Conservation (phyloP, 2,113 vertebrate genomes). For the Ctenomys sociabilis region DNA sequence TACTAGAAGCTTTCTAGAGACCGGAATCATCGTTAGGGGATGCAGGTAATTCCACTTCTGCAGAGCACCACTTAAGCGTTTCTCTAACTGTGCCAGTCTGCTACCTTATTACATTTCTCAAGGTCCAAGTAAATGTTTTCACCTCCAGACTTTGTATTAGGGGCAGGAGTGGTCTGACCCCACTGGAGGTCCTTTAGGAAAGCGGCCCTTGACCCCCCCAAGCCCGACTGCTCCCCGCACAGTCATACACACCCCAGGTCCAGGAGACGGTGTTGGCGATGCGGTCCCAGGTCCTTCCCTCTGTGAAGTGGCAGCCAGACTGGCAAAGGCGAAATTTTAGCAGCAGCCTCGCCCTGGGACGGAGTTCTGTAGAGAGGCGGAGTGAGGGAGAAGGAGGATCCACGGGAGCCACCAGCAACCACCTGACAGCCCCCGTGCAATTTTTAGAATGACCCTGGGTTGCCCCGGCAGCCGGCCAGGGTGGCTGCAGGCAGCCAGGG, state of each 20-base stretch:
- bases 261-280: constrained; percentile 44
- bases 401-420: constrained; percentile 73
- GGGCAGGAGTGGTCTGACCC: background rate
- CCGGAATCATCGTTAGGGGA: background rate
- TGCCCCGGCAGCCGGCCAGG: constrained; percentile 57
- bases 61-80: constrained; percentile 10
- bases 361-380: constrained; percentile 26
- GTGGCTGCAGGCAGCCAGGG: constrained; percentile 72
- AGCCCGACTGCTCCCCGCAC: background rate
- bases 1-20: background rate
- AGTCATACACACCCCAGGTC: constrained; percentile 41
- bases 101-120: constrained; percentile 6
- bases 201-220: background rate
- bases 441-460: constrained; percentile 80
- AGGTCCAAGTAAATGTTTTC: constrained; percentile 62
- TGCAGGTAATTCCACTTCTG: background rate
- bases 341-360: constrained; percentile 75
- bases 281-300: constrained; percentile 84
- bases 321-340: constrained; percentile 73
- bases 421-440: constrained; percentile 75
- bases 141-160: background rate
- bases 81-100: background rate
- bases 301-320: constrained; percentile 75
- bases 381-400: constrained; percentile 50
- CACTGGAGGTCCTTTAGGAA: background rate